A percentile compares a stretch with the other conserved stretches of the same genome.
phyloP scores from a whole-genome alignment of 2,888 invertebrate species.

The Macropis europaea region DNA sequence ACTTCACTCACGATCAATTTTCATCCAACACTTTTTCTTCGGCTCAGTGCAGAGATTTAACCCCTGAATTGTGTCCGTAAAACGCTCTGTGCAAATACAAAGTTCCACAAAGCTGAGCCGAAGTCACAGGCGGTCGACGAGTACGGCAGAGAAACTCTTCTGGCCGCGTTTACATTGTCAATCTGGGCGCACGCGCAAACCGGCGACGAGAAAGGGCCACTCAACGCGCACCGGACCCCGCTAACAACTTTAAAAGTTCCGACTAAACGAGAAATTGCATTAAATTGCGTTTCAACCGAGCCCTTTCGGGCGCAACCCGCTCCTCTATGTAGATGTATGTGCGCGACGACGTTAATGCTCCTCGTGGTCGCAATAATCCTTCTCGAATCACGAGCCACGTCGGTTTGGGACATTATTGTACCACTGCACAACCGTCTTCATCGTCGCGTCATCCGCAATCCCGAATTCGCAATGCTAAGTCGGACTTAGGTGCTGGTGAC shows the following conservation, averaged over 20 bases:
- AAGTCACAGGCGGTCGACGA: no score
- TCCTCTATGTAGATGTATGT: not conserved
- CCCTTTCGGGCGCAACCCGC: constrained; percentile 39
- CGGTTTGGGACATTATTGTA: not conserved
- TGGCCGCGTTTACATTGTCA: constrained; percentile 21
- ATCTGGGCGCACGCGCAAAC: constrained; percentile 31
- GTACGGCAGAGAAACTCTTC: no score
- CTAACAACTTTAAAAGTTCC: constrained; percentile 67
- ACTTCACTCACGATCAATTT: no score
- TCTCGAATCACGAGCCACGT: constrained; percentile 1
- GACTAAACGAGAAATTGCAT: constrained; percentile 66
- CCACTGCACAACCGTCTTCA: not conserved
- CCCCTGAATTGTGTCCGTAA: no score
- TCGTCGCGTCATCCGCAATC: not conserved
- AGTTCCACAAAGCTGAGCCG: no score
- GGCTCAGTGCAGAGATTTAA: no score
- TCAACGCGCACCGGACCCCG: constrained; percentile 54
- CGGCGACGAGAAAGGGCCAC: constrained; percentile 45
- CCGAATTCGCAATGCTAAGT: not conserved
- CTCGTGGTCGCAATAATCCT: constrained; percentile 23
- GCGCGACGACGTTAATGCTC: constrained; percentile 35
- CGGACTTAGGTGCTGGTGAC: not conserved
- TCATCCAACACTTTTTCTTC: no score
- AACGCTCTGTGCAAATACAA: no score
- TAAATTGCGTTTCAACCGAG: constrained; percentile 57